phyloP scores from a whole-genome alignment of 2,113 vertebrate genomes.

The Myanophis thanlyinensis region DNA sequence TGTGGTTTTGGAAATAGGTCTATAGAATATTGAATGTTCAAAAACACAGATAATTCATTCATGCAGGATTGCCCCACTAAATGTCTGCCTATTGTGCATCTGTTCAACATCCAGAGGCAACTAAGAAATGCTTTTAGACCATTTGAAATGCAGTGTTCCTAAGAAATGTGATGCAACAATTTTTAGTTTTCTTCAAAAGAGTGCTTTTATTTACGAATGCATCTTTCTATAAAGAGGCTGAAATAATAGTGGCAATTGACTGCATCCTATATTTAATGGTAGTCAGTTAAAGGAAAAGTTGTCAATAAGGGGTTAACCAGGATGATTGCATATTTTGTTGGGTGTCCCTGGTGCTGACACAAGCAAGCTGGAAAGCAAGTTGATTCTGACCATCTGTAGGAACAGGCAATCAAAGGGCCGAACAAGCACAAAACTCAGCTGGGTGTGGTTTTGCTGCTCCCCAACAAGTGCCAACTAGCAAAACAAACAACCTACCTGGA shows the following conservation, averaged over 20 bases:
- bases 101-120: too few species aligned
- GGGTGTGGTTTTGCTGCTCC: slow-evolving; percentile 75
- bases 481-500: slow-evolving; percentile 74
- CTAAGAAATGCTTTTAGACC: not conserved
- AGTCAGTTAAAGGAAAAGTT: slow-evolving; percentile 51
- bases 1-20: not conserved
- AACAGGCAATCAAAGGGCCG: slow-evolving; percentile 72
- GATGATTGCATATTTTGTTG: slow-evolving; percentile 66
- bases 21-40: not conserved
- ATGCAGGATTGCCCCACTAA: not conserved
- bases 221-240: not conserved
- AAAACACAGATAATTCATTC: not conserved
- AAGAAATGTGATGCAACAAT: not conserved
- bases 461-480: slow-evolving; percentile 78
- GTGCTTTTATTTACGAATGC: rapidly evolving
- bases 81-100: not conserved
- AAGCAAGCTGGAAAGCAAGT: slow-evolving; percentile 75
- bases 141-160: not conserved
- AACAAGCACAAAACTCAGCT: slow-evolving; percentile 63
- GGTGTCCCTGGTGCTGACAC: slow-evolving; percentile 71
- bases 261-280: not conserved
- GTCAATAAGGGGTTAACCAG: slow-evolving; percentile 73
- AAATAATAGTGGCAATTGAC: not conserved
- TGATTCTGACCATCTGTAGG: slow-evolving; percentile 80
- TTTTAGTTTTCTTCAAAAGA: too few species aligned